Evolutionary conservation across 2,888 invertebrate genomes (phyloP).

Genomic region (Allophyes oxyacanthae): DNA sequence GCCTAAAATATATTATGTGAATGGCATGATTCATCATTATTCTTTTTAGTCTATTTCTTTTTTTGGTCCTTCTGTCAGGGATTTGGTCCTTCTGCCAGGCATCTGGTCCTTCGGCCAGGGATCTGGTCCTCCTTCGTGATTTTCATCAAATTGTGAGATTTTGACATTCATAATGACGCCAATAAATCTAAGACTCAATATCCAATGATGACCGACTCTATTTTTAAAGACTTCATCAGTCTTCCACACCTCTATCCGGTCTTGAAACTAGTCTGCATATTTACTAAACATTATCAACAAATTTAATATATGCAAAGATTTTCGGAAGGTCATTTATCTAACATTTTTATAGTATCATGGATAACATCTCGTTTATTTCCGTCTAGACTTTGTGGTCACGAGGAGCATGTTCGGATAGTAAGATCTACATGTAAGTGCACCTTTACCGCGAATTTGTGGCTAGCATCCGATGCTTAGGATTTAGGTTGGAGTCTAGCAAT

Average conservation of each 20-base stretch:
- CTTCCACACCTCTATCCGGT: conserved; percentile 10
- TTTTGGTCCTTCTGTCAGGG: background rate
- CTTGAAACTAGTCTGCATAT: conserved; percentile 25
- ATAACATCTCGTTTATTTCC: conserved; percentile 33
- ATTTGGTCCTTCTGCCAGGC: background rate
- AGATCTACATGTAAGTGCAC: conserved; percentile 22
- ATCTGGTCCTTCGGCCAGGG: too few species aligned
- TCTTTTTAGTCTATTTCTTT: background rate
- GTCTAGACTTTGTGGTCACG: conserved; percentile 28
- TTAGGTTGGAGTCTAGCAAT: conserved; percentile 24
- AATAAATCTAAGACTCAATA: too few species aligned
- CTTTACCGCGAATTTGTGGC: conserved; percentile 27
- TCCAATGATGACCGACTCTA: background rate
- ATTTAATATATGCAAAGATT: too few species aligned
- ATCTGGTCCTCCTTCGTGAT: too few species aligned
- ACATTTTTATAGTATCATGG: conserved; percentile 9
- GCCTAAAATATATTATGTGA: too few species aligned
- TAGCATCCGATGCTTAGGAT: conserved; percentile 8
- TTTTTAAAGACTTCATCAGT: conserved; percentile 15
- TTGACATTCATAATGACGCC: too few species aligned
- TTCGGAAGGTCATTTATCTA: conserved; percentile 28
- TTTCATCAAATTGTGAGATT: too few species aligned
- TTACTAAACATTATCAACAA: too few species aligned
- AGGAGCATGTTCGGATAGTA: conserved; percentile 25
- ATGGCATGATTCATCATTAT: background rate